Percentiles rank a stretch among this genome's conserved stretches.
Conservation (phyloP, 2,113 vertebrate genomes). For the Hemibagrus wyckioides region DNA sequence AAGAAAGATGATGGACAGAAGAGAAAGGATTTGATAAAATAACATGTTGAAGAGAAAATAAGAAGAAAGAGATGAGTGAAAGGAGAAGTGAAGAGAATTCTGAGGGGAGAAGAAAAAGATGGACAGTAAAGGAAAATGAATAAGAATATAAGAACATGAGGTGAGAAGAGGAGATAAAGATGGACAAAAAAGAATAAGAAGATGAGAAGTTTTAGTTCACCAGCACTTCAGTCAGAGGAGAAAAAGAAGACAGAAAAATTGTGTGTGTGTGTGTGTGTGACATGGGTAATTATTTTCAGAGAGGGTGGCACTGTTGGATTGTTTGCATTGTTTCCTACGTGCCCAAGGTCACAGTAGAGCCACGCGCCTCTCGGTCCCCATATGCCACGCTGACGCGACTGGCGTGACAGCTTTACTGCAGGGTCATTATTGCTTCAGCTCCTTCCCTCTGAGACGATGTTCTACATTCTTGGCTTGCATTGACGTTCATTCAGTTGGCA, state of each 20-base stretch:
- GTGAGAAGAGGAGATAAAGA: neutral
- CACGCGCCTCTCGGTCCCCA: conserved; percentile 53
- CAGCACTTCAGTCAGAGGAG: neutral
- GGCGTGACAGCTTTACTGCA: conserved; percentile 38
- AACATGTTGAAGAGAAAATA: too few relatives aligned
- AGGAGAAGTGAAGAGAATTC: neutral
- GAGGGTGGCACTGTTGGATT: conserved; percentile 39
- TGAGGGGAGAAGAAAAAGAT: neutral
- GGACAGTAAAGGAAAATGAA: neutral
- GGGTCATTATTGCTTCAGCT: conserved; percentile 19
- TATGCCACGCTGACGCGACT: conserved; percentile 52
- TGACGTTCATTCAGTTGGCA: neutral
- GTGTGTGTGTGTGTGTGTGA: neutral
- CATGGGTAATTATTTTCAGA: conserved; percentile 31
- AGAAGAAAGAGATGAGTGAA: neutral
- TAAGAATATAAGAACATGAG: neutral
- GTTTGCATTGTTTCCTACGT: conserved; percentile 44
- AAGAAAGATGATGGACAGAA: neutral
- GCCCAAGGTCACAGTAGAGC: conserved; percentile 52
- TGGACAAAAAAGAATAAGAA: neutral
- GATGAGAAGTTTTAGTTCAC: neutral
- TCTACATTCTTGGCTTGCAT: neutral
- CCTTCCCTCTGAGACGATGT: neutral
- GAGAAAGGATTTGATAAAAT: too few relatives aligned
- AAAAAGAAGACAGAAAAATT: neutral